Conservation (phyloP, 2,797 vertebrate genomes). For the Pogonophryne albipinna region DNA sequence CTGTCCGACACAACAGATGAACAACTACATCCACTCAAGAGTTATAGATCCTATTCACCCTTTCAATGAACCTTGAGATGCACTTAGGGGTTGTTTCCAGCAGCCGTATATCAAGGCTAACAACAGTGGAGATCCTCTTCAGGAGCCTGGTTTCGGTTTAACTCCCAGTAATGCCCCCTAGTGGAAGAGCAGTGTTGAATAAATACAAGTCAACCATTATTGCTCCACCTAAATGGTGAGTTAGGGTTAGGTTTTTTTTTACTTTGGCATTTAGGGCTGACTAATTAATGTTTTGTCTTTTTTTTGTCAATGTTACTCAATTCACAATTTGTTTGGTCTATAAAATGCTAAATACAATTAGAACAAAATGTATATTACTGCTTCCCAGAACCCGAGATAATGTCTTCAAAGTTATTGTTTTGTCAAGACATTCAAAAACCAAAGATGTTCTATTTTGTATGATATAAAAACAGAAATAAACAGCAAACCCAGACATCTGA, state of each 20-base stretch:
- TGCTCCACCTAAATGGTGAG: not conserved
- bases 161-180: constrained; percentile 42
- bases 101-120: constrained; percentile 67
- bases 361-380: too few species aligned
- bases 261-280: not conserved
- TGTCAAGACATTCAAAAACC: not conserved
- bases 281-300: not conserved
- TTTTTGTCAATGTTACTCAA: not conserved
- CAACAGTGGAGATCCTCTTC: constrained; percentile 41
- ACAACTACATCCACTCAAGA: constrained; percentile 39
- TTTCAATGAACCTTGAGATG: constrained; percentile 75
- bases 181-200: constrained; percentile 34
- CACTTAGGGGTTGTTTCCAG: constrained; percentile 70
- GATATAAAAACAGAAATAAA: not conserved
- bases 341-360: not conserved
- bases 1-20: constrained; percentile 9
- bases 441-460: not conserved
- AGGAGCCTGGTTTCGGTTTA: not conserved
- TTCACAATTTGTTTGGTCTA: not conserved
- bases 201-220: not conserved
- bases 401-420: not conserved
- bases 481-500: not conserved
- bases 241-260: not conserved
- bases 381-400: too few species aligned
- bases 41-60: constrained; percentile 69